Base-by-base conservation (phyloP, 2,797 vertebrate genomes). In the Pipistrellus pipistrellus region DNA sequence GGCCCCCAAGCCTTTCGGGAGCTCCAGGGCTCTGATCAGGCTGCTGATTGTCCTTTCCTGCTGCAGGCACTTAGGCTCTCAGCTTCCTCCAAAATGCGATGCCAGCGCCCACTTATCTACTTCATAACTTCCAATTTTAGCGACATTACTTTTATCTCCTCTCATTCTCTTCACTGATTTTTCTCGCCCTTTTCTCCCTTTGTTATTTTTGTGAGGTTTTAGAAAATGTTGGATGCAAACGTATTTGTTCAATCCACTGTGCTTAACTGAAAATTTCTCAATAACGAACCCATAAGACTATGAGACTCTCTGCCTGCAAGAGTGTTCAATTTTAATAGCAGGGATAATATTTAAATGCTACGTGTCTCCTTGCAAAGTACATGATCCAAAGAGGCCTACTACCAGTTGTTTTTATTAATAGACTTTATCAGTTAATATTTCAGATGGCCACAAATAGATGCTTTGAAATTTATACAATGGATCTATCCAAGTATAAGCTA, bases 381-480 rank as follows among this genome's bases (percentile, higher is more conserved):
- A 75, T 69, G 51, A 75, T 20, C 23, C 71, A 88, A 89, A 84
- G 44, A 82, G 72, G 21, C 46, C 75, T 91, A 35, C 32, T n/a
- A 86, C 32, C 44, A 85, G 38, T 32, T 81, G 17, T 68, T 87
- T 92, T 90, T 64, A 38, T 72, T 82, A 71, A 32, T 81, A 68
- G 25, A 55, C 73, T 86, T 83, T 68, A 66, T 59, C 32, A 83
- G 71, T 73, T 83, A 94, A 53, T 85, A 86, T 64, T 95, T 91
- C 62, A 86, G 25, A 78, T 89, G 51, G 18, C n/a, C 64, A 83
- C 15, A 81, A 53, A 10, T 32, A 62, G 20, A 84, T 59, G 44
- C 38, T 93, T 75, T 84, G 38, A 91, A 91, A 68, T 78, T 69
- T 69, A 46, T 20, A 71, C n/a, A 51, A 68, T 12, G 17, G 18